These are phyloP conservation scores for Zaprionus vittiger DNA, from an alignment of 1,140 invertebrate species.

Conservation along the genomic window DNA sequence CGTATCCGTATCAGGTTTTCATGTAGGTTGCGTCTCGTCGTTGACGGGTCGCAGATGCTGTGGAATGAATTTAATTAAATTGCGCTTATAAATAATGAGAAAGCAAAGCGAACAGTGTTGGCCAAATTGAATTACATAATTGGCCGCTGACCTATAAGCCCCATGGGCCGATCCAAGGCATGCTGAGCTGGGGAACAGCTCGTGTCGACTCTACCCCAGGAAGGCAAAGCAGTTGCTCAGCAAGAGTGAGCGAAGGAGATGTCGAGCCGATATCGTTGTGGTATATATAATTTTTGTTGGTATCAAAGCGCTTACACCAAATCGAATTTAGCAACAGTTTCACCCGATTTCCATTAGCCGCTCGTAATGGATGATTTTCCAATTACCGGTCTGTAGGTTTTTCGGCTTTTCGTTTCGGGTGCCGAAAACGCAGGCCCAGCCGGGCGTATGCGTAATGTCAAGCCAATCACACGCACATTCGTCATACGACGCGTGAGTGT, in stretches of 20 bases:
- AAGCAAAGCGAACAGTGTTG: constrained; percentile 23
- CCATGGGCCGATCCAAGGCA: constrained; percentile 9
- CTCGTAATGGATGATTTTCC: constrained; percentile 80
- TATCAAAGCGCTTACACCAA: constrained; percentile 74
- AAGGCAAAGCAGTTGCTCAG: background rate
- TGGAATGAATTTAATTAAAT: constrained; percentile 73
- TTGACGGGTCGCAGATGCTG: constrained; percentile 8
- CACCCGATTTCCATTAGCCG: constrained; percentile 73
- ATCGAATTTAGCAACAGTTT: constrained; percentile 79
- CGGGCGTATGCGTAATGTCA: constrained; percentile 62
- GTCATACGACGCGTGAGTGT: constrained; percentile 45
- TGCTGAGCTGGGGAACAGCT: constrained; percentile 5
- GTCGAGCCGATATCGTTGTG: constrained; percentile 20
- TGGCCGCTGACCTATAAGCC: constrained; percentile 44
- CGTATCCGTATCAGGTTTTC: background rate
- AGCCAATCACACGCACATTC: constrained; percentile 66
- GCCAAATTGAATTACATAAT: constrained; percentile 75
- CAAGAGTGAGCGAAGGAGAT: background rate
- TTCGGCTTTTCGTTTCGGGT: constrained; percentile 11
- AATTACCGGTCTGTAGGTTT: constrained; percentile 69
- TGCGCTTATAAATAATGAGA: constrained; percentile 65
- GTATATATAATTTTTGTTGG: constrained; percentile 38
- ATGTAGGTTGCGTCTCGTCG: background rate
- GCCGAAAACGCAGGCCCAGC: background rate
- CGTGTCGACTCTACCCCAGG: background rate